Evolutionary conservation across 1,140 invertebrate genomes (phyloP).

Genomic region (Zaprionus lachaisei): DNA sequence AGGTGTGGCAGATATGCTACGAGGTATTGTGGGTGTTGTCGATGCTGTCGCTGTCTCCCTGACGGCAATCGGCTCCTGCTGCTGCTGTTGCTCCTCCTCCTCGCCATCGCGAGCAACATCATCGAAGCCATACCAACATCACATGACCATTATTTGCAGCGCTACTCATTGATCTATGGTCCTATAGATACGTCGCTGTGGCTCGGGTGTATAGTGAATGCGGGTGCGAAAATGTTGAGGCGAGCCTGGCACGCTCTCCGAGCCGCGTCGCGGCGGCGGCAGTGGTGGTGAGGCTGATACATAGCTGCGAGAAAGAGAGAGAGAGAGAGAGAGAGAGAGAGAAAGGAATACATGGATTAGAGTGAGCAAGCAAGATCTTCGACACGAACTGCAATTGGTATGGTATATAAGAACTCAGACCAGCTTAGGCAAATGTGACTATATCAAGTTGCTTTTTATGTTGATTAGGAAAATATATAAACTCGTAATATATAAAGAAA

Average conservation of each 20-base stretch:
- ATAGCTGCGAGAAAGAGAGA: slow-evolving; percentile 84
- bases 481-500: too few relatives aligned
- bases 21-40: slow-evolving; percentile 2
- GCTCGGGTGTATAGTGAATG: slow-evolving; percentile 90
- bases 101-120: slow-evolving; percentile 47
- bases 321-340: not conserved
- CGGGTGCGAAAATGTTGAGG: slow-evolving; percentile 88
- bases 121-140: slow-evolving; percentile 84
- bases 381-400: too few relatives aligned
- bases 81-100: slow-evolving; percentile 1
- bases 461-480: too few relatives aligned
- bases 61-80: not conserved
- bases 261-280: slow-evolving; percentile 88
- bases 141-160: slow-evolving; percentile 84
- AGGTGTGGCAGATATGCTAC: not conserved
- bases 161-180: slow-evolving; percentile 85
- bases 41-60: slow-evolving; percentile 8
- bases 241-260: slow-evolving; percentile 89
- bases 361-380: not conserved
- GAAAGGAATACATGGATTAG: not conserved
- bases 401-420: too few relatives aligned
- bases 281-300: slow-evolving; percentile 89
- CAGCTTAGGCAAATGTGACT: too few relatives aligned
- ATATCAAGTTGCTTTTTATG: too few relatives aligned
- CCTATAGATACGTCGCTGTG: slow-evolving; percentile 88